Conservation (phyloP, 2,888 invertebrate genomes). For the Standfussiana lucernea region DNA sequence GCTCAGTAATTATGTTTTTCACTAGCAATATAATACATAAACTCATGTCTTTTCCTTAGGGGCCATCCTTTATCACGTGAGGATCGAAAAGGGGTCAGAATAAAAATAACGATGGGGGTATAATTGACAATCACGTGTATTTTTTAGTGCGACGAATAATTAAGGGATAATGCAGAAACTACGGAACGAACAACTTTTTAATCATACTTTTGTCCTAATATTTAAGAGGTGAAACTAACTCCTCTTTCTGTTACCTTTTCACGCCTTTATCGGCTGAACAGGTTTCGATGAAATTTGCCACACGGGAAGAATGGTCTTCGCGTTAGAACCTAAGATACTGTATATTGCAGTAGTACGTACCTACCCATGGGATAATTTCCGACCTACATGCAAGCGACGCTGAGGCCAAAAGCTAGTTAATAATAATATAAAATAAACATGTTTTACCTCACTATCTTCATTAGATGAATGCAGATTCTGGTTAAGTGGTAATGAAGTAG, state of each 20-base stretch:
- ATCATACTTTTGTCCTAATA: background rate
- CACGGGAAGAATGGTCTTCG: background rate
- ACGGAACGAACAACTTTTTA: background rate
- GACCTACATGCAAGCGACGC: background rate
- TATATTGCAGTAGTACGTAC: background rate
- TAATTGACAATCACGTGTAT: background rate
- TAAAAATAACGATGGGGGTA: background rate
- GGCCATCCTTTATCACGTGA: background rate
- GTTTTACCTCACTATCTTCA: constrained; percentile 94
- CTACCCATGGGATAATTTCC: background rate
- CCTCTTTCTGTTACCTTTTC: background rate
- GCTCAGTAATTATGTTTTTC: background rate
- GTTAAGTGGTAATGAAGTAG: constrained; percentile 90
- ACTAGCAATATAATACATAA: background rate
- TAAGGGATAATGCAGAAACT: background rate
- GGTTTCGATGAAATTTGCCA: background rate
- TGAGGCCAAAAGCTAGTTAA: background rate
- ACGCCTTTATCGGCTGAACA: background rate
- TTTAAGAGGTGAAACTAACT: background rate
- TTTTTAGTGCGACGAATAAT: background rate
- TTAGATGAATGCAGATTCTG: constrained; percentile 92
- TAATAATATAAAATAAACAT: background rate
- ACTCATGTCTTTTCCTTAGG: background rate
- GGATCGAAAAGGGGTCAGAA: background rate
- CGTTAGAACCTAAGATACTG: background rate